Base-by-base conservation (phyloP, 2,888 invertebrate species). In the Acanthacorydalis orientalis region DNA sequence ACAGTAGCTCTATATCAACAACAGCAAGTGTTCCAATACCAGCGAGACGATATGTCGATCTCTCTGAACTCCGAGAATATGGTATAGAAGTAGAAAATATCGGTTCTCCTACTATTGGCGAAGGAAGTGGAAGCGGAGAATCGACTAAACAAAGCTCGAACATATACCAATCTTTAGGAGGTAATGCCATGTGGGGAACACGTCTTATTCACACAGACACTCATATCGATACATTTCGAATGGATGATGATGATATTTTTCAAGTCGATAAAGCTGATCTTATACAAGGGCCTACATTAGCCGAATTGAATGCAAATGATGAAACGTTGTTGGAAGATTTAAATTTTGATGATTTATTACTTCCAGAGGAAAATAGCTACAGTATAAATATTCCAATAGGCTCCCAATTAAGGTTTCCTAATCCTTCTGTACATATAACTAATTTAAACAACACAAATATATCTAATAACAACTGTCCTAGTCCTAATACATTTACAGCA, bases 231-330 rank as follows among this genome's bases (percentile, higher is more conserved):
- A 69, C 78, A 10, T 79, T 82, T 57, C 80, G 78, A 63, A 81
- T 86, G 77, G 88, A 89, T 58, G 88, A 89, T 58, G 89, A 89
- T 60, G 89, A 88, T 60, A 87, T 88, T 57, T 87, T 89, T 62
- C 80, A 87, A 72, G 85, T 88, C 47, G 89, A 90, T 63, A 86
- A 88, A 66, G 78, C 84, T 37, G 89, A 89, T 67, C 70, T 86
- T 52, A 83, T 89, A 56, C 80, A 86, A 64, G 78, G 84, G 4
- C 83, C 88, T 1, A 88, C 88, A 51, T 70, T 91, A 48, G 86
- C 87, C 0, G 89, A 90, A 61, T 65, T 91, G 46, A 87, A 87
- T 67, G 83, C 84, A 14, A 87, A 87, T 57, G 87, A 87, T 53
- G 88, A 89, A 54, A 82, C 80, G 34, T 72, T 89, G 40, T 63